phyloP scores from a whole-genome alignment of 2,888 invertebrate species.

The Mythimna loreyi region DNA sequence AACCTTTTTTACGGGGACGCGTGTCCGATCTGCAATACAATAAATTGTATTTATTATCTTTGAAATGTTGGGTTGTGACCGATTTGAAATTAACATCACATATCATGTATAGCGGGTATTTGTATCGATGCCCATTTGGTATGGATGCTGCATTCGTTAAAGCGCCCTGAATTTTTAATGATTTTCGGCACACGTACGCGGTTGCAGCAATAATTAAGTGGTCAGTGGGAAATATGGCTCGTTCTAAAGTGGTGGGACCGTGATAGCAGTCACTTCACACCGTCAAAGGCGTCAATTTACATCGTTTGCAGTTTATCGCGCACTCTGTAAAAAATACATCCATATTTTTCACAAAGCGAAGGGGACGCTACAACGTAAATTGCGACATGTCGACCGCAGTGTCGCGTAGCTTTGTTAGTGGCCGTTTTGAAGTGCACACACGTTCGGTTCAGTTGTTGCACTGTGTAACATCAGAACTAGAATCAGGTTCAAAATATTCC shows the following conservation, averaged over 20 bases:
- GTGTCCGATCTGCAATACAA: constrained; percentile 46
- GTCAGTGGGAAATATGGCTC: constrained; percentile 11
- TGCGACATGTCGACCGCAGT: constrained; percentile 65
- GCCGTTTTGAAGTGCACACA: constrained; percentile 50
- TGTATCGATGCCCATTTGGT: constrained; percentile 31
- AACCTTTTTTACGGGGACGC: constrained; percentile 53
- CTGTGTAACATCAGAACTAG: constrained; percentile 44
- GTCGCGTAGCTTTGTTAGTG: constrained; percentile 66
- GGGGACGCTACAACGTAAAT: constrained; percentile 60
- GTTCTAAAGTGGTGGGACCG: constrained; percentile 29
- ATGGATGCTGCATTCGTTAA: constrained; percentile 39
- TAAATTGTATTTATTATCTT: constrained; percentile 54
- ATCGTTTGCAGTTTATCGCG: constrained; percentile 58
- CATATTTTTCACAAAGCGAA: constrained; percentile 58
- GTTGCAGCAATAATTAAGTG: constrained; percentile 42
- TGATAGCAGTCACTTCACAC: constrained; percentile 44
- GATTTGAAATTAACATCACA: constrained; percentile 46
- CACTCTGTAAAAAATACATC: constrained; percentile 53
- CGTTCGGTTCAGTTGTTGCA: constrained; percentile 35
- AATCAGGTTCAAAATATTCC: constrained; percentile 43
- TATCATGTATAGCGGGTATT: constrained; percentile 28
- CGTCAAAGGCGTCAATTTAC: constrained; percentile 59
- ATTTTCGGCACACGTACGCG: constrained; percentile 27
- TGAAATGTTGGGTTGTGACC: constrained; percentile 48
- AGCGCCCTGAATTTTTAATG: constrained; percentile 53